Conservation (phyloP, 2,888 invertebrate species). For the Ophioninae sp. region DNA sequence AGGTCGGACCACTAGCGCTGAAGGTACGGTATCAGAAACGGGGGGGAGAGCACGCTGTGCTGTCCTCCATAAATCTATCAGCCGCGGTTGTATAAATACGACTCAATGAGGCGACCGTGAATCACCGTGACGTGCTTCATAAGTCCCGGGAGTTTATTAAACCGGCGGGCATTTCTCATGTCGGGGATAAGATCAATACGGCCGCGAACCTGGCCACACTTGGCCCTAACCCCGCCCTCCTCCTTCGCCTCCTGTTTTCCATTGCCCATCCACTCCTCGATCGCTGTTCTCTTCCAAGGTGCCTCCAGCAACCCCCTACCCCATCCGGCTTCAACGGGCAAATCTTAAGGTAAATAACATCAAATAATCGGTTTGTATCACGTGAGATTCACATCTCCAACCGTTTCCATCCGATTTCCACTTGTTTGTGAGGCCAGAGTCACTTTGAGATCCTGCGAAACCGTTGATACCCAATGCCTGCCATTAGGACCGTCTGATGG, state of each 20-base stretch:
- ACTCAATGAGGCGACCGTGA: slow-evolving; percentile 81
- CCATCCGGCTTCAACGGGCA: too few species aligned
- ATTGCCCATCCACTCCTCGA: slow-evolving; percentile 55
- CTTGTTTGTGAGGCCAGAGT: slow-evolving; percentile 20
- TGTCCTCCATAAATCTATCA: slow-evolving; percentile 81
- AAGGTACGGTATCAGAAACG: slow-evolving; percentile 64
- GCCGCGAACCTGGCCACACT: slow-evolving; percentile 78
- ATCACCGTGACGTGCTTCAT: slow-evolving; percentile 81
- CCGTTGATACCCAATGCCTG: slow-evolving; percentile 24
- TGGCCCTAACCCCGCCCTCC: slow-evolving; percentile 73
- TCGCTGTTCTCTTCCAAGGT: slow-evolving; percentile 51
- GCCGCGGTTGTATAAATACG: slow-evolving; percentile 81
- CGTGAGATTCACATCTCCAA: slow-evolving; percentile 63
- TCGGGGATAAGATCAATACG: slow-evolving; percentile 81
- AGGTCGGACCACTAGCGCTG: slow-evolving; percentile 46
- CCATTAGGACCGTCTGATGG: slow-evolving; percentile 19
- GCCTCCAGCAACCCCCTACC: too few species aligned
- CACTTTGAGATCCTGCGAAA: slow-evolving; percentile 27
- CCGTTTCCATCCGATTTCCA: background rate
- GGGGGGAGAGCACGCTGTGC: slow-evolving; percentile 79
- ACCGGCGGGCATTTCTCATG: slow-evolving; percentile 81
- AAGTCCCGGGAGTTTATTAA: slow-evolving; percentile 82
- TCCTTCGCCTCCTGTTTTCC: slow-evolving; percentile 54
- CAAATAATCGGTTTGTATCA: slow-evolving; percentile 74
- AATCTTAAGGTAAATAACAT: slow-evolving; percentile 77